These are phyloP conservation scores for Thunnus thynnus DNA, from an alignment of 2,113 vertebrate genomes.

Conservation along the genomic window DNA sequence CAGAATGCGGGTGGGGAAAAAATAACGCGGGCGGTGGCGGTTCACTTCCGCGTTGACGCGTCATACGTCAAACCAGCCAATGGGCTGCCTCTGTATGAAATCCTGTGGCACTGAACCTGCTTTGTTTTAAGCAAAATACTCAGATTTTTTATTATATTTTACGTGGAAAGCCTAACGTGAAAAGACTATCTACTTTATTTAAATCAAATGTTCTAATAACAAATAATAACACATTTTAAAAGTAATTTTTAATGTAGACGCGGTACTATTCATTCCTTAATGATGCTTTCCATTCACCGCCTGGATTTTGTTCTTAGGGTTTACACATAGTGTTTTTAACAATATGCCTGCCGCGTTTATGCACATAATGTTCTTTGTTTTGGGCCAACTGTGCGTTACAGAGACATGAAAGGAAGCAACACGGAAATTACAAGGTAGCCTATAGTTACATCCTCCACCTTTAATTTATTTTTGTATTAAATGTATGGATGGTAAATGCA, in stretches of 20 bases:
- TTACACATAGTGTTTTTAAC: too few species aligned
- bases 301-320: not conserved
- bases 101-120: slow-evolving; percentile 20
- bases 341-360: too few species aligned
- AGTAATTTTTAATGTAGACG: not conserved
- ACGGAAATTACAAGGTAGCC: too few species aligned
- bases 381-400: too few species aligned
- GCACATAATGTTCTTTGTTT: not conserved
- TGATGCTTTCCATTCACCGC: not conserved
- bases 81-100: slow-evolving; percentile 40
- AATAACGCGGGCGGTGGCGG: not conserved
- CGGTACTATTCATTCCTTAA: not conserved
- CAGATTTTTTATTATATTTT: not conserved
- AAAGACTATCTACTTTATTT: not conserved
- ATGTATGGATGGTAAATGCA: too few species aligned
- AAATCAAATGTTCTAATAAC: not conserved
- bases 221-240: not conserved
- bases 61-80: slow-evolving; percentile 62
- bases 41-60: slow-evolving; percentile 69
- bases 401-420: too few species aligned
- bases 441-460: too few species aligned
- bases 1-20: too few species aligned
- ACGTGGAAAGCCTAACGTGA: accelerated
- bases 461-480: too few species aligned
- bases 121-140: slow-evolving; percentile 53